Conservation (phyloP, 2,888 invertebrate genomes). For the Zele albiditarsus region DNA sequence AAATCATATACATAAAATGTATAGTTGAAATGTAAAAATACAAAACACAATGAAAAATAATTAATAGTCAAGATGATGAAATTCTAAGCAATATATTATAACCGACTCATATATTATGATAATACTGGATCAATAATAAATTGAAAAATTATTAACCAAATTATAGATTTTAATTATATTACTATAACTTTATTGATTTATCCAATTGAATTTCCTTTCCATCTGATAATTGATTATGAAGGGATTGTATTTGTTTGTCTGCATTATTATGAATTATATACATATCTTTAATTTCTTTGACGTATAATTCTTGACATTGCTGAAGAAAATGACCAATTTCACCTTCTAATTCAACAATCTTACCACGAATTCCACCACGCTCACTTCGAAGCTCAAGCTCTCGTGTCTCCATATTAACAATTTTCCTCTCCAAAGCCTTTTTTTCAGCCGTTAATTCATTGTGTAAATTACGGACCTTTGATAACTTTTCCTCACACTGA, state of each 20-base stretch:
- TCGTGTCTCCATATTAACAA: constrained; percentile 42
- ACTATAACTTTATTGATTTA: neutral
- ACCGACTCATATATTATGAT: constrained; percentile 9
- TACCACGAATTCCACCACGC: constrained; percentile 37
- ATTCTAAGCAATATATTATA: constrained; percentile 16
- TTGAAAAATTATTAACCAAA: neutral
- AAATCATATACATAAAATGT: neutral
- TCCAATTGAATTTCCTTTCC: neutral
- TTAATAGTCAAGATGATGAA: neutral
- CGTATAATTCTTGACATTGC: constrained; percentile 53
- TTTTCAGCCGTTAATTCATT: constrained; percentile 52
- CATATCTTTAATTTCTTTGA: constrained; percentile 49
- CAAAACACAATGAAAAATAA: neutral
- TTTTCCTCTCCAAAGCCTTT: constrained; percentile 43
- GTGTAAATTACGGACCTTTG: constrained; percentile 40
- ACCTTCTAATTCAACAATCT: constrained; percentile 42
- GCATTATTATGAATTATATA: neutral
- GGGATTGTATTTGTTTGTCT: neutral
- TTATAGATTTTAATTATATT: neutral
- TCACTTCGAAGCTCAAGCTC: constrained; percentile 47
- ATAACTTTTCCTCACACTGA: constrained; percentile 50
- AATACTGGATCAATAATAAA: constrained; percentile 12
- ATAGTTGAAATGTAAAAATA: neutral
- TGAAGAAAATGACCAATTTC: constrained; percentile 46
- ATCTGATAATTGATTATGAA: neutral